Evolutionary conservation across 2,797 vertebrate genomes (phyloP), one percentile per base, ranked within the genome.

Genomic region (Menidia menidia): DNA sequence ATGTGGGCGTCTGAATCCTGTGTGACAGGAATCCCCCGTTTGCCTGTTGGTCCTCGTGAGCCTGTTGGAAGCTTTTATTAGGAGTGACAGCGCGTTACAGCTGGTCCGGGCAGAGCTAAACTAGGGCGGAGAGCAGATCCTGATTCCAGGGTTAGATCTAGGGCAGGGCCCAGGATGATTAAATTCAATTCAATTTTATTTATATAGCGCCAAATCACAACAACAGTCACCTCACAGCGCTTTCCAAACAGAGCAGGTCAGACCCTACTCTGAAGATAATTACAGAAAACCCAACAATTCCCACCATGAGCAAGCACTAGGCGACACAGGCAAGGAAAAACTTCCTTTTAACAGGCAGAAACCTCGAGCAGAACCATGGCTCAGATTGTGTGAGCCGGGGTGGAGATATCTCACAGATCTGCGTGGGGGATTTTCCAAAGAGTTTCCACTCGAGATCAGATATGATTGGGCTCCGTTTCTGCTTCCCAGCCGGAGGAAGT

Each of bases 341-440:
- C 25, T 25, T 25, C 25, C 25, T 25, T 25, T 25, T 25, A 25
- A 25, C 25, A 25, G 25, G 25, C 25, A 25, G 25, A 25, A 25
- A 25, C 25, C 25, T 25, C 1, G 25, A 25, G 25, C 25, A 25
- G 25, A 25, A 25, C 25, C 25, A 25, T 25, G 25, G 25, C 25
- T 25, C 25, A 25, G 25, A 75, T 57, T 69, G 54, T 65, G 61
- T 64, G 71, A 25, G 71, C 74, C 77, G 71, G 19, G 31, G 55
- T 48, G 19, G 43, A 6, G 42, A 32, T 64, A 57, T 73, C 32
- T 61, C 13, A n/a, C 13, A 62, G 48, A 73, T 77, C 39, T 65
- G 48, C 62, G 15, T 45, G 11, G 25, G 25, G 25, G 25, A 25
- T 25, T 25, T 25, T 25, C 25, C 25, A 25, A 44, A 51, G 30